phyloP scores from a whole-genome alignment of 1,140 invertebrate species.

The Scaptodrosophila lebanonensis region DNA sequence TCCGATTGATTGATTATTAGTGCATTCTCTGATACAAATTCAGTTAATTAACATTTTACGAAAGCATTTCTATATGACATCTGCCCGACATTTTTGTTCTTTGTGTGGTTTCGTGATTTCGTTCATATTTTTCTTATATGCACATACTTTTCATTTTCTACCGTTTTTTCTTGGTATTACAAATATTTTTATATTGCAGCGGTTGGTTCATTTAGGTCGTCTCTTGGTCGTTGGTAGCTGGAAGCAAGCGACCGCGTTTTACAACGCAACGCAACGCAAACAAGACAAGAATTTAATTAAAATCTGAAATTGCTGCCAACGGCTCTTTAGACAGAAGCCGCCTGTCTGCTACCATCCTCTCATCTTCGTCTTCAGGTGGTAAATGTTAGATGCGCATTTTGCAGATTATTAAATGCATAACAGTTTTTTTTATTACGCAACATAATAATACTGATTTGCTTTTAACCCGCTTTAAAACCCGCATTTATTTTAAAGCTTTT shows the following conservation, averaged over 20 bases:
- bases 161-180: conserved; percentile 30
- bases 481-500: no score
- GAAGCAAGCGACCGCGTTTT: conserved; percentile 10
- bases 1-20: no score
- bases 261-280: conserved; percentile 28
- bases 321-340: conserved; percentile 16
- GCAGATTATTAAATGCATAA: conserved; percentile 29
- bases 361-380: conserved; percentile 29
- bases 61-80: no score
- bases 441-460: no score
- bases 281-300: conserved; percentile 71
- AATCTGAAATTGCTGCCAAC: conserved; percentile 65
- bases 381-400: conserved; percentile 50
- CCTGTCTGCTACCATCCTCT: conserved; percentile 31
- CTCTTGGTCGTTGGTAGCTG: conserved; percentile 23
- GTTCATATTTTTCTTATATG: conserved; percentile 27
- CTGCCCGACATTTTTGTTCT: no score
- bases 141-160: conserved; percentile 23
- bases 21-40: no score
- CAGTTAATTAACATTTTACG: no score
- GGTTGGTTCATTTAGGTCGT: neutral
- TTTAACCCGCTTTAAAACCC: no score
- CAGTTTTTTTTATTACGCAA: no score
- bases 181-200: conserved; percentile 30
- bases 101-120: no score